Conservation (phyloP, 2,888 invertebrate genomes). For the Nymphalis c-album region DNA sequence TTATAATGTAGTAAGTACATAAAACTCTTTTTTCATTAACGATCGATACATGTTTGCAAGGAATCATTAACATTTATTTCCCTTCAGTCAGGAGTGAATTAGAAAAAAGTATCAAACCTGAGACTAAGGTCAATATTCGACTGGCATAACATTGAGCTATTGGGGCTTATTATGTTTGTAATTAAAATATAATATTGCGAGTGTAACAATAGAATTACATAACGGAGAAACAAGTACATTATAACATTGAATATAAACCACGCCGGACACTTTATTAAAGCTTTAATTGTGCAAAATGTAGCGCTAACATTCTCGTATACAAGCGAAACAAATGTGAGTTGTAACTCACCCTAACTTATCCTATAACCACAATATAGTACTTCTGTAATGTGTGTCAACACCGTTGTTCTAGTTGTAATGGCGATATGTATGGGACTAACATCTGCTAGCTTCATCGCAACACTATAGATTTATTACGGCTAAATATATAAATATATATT, state of each 20-base stretch:
- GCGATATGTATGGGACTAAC: slow-evolving; percentile 19
- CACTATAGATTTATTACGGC: background rate
- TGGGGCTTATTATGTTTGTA: too few relatives aligned
- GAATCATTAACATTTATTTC: too few relatives aligned
- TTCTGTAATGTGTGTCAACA: slow-evolving; percentile 58
- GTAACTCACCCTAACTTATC: slow-evolving; percentile 37
- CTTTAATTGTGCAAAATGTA: slow-evolving; percentile 29
- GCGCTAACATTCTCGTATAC: slow-evolving; percentile 51
- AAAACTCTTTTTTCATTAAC: too few relatives aligned
- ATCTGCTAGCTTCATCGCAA: slow-evolving; percentile 27
- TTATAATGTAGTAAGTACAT: too few relatives aligned
- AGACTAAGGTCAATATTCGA: too few relatives aligned
- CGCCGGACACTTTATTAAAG: slow-evolving; percentile 16
- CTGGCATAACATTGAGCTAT: too few relatives aligned
- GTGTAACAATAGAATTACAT: background rate
- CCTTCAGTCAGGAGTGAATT: too few relatives aligned
- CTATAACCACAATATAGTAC: slow-evolving; percentile 45
- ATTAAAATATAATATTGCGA: background rate
- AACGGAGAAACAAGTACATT: background rate
- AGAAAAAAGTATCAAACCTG: too few relatives aligned
- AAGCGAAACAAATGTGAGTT: slow-evolving; percentile 56
- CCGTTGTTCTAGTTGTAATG: slow-evolving; percentile 30
- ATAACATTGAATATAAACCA: slow-evolving; percentile 3
- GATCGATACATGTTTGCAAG: too few relatives aligned
- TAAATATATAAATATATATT: background rate